Evolutionary conservation across 2,888 invertebrate species (phyloP).

Genomic region (Argyresthia goedartella): DNA sequence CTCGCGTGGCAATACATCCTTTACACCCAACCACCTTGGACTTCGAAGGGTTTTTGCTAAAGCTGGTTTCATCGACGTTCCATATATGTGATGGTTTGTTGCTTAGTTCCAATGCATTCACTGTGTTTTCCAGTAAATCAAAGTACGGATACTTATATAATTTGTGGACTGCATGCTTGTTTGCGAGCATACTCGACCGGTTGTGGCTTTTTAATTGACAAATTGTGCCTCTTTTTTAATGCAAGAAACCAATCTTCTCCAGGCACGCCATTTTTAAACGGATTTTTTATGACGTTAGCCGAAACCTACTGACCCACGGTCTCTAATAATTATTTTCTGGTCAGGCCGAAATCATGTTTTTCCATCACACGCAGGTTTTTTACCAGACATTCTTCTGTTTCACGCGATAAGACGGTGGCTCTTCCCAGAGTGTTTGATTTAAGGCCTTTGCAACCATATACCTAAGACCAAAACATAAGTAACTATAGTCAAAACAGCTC

Average conservation of each 20-base stretch:
- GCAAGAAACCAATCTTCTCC: constrained; percentile 23
- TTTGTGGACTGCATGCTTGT: constrained; percentile 14
- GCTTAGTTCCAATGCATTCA: background rate
- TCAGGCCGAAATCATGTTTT: constrained; percentile 25
- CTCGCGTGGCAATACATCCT: constrained; percentile 15
- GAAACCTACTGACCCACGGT: constrained; percentile 20
- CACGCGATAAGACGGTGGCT: constrained; percentile 16
- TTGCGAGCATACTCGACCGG: constrained; percentile 22
- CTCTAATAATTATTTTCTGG: constrained; percentile 23
- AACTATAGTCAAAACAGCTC: too few species aligned
- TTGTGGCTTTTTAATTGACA: constrained; percentile 34
- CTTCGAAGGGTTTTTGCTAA: constrained; percentile 15
- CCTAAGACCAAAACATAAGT: background rate
- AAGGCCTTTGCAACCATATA: constrained; percentile 12
- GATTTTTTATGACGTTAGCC: constrained; percentile 18
- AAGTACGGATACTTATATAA: constrained; percentile 5
- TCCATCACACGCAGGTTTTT: constrained; percentile 21
- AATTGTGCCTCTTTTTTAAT: constrained; percentile 21
- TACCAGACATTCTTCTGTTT: constrained; percentile 18
- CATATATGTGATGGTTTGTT: constrained; percentile 6
- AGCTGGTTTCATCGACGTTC: constrained; percentile 17
- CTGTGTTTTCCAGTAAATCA: background rate
- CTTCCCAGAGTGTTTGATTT: constrained; percentile 17
- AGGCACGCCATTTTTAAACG: constrained; percentile 23
- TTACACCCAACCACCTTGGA: constrained; percentile 16